Percentiles rank a stretch among this genome's conserved stretches.
Evolutionary conservation across 2,797 vertebrate genomes (phyloP).

Genomic region (Helarctos malayanus): DNA sequence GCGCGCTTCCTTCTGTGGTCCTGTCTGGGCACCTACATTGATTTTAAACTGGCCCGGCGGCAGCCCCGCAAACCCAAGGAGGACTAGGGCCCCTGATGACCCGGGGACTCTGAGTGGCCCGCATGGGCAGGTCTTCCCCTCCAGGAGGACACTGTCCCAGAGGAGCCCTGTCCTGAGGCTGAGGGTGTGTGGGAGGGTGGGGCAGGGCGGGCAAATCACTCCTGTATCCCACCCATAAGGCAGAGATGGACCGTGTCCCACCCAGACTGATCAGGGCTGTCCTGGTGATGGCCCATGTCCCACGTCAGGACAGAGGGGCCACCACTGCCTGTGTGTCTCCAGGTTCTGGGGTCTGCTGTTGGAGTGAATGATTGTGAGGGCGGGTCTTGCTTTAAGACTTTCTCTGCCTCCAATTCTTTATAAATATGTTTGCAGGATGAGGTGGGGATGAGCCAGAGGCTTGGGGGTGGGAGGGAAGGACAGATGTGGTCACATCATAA

Average conservation of each 20-base stretch:
- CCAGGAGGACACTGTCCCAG: fast-evolving
- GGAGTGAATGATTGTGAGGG: neutral
- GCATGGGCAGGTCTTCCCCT: fast-evolving
- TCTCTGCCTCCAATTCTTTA: neutral
- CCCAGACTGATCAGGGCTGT: neutral
- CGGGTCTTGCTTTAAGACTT: neutral
- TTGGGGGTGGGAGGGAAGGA: neutral
- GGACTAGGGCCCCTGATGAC: conserved; percentile 56
- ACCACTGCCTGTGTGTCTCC: neutral
- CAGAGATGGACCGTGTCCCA: fast-evolving
- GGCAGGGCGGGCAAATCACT: neutral
- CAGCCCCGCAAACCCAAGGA: conserved; percentile 83
- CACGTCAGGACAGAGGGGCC: fast-evolving
- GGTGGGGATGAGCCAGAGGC: neutral
- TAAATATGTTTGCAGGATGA: neutral
- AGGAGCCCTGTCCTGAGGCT: fast-evolving
- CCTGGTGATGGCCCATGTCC: fast-evolving
- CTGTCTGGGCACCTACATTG: conserved; percentile 89
- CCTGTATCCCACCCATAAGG: fast-evolving
- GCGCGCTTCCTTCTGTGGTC: conserved; percentile 92
- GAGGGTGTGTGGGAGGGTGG: fast-evolving
- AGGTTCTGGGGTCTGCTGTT: too few relatives aligned
- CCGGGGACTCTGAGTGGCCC: fast-evolving
- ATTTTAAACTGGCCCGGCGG: conserved; percentile 88
- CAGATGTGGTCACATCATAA: neutral